phyloP scores from a whole-genome alignment of 2,888 invertebrate genomes.

The Globia sparganii region DNA sequence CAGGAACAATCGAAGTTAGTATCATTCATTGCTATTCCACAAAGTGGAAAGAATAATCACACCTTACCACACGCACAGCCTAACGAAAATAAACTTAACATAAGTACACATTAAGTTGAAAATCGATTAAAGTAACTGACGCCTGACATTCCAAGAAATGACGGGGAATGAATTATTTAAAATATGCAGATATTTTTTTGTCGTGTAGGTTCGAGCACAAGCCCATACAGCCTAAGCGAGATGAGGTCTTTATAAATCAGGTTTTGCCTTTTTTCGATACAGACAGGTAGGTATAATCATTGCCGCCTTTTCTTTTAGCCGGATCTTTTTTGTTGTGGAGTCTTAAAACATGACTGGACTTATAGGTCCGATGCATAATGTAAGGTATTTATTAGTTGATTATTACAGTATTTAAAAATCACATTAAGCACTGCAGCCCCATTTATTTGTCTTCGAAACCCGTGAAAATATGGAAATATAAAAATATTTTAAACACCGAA shows the following conservation, averaged over 20 bases:
- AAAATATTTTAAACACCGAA: conserved; percentile 12
- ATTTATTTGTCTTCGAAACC: not conserved
- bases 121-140: conserved; percentile 29
- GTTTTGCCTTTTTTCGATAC: conserved; percentile 50
- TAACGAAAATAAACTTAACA: conserved; percentile 22
- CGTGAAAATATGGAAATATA: not conserved
- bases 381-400: conserved; percentile 1
- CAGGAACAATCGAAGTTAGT: conserved; percentile 34
- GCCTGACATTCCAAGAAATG: conserved; percentile 61
- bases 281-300: conserved; percentile 14
- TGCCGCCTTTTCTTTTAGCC: conserved; percentile 16
- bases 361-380: not conserved
- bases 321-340: conserved; percentile 11
- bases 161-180: conserved; percentile 58
- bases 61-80: not conserved
- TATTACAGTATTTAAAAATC: not conserved
- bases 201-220: conserved; percentile 8
- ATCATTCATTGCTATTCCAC: conserved; percentile 58
- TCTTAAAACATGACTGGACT: conserved; percentile 17
- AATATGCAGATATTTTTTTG: conserved; percentile 56
- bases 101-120: not conserved
- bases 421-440: not conserved
- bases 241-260: conserved; percentile 33
- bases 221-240: conserved; percentile 24
- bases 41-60: conserved; percentile 35